Base-by-base conservation (phyloP, 2,113 vertebrate species). In the Probosciger aterrimus region DNA sequence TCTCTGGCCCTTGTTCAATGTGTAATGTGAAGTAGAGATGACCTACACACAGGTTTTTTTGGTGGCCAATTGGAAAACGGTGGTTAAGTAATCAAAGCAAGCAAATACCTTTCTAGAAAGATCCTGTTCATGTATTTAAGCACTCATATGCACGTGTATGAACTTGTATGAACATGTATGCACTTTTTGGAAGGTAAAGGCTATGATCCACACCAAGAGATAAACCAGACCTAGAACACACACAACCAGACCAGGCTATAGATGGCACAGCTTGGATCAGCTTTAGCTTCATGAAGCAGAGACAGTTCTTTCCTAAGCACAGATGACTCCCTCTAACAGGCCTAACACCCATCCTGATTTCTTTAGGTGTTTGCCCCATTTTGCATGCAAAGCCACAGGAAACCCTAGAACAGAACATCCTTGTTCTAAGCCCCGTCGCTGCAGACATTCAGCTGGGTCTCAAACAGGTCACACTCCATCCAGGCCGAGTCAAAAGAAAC, bases 1-100 rank as follows among this genome's bases (percentile, higher is more conserved):
- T 65, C 93, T 50, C 95, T 93, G 91, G 88, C 62, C 49, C 63
- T 88, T 71, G 52, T 64, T 93, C 85, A 68, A 12, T 24, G 37
- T n/a, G 12, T 41, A 82, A 93, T 39, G 37, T 20, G 47, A 31
- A 89, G 31, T 5, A 28, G 47, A 75, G 23, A 60, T 89, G 65
- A 86, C 44, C 62, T 57, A 53, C 53, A n/a, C 63, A 59, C 46
- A 76, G 47, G 83, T 75, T 4, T 50, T 82, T 82, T 39, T 25
- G 6, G 35, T 65, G 47, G 28, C 28, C 63, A 23, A 5, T 5
- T 69, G 62, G 53, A 44, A 47, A 52, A 17, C 7, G 6, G 8
- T 30, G 31, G 8, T 46, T 83, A 67, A 77, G 82, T 19, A 27
- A 79, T 22, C 64, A 20, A 33, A 60, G 30, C 10, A 33, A 53